Conservation (phyloP, 2,888 invertebrate genomes). For the Clostera curtula region DNA sequence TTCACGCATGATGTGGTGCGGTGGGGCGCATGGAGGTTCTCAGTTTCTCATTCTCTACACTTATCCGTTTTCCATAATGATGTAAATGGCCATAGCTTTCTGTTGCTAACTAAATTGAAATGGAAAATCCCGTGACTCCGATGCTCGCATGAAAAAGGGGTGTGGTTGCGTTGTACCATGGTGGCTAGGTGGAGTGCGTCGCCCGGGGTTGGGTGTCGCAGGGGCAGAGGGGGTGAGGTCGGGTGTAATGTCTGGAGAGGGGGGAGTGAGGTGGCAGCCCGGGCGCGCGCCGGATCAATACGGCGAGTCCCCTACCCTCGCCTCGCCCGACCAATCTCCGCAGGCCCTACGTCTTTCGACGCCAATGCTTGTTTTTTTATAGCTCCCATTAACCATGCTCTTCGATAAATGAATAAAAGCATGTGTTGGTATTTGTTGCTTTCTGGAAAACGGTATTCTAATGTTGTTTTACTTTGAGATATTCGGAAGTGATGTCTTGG, state of each 20-base stretch:
- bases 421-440: constrained; percentile 47
- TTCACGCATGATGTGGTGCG: constrained; percentile 7
- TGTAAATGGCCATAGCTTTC: constrained; percentile 23
- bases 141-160: constrained; percentile 61
- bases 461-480: constrained; percentile 20
- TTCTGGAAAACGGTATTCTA: constrained; percentile 18
- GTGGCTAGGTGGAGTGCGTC: constrained; percentile 40
- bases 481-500: no score
- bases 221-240: constrained; percentile 39
- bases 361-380: constrained; percentile 70
- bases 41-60: constrained; percentile 11
- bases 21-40: constrained; percentile 4
- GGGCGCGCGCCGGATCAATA: constrained; percentile 54
- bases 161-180: constrained; percentile 61
- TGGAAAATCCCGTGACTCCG: constrained; percentile 71
- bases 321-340: constrained; percentile 62
- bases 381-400: constrained; percentile 64
- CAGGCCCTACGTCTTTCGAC: constrained; percentile 71
- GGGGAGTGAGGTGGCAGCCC: constrained; percentile 26
- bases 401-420: constrained; percentile 67
- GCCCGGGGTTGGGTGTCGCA: constrained; percentile 34
- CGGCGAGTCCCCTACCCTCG: constrained; percentile 50
- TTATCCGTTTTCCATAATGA: constrained; percentile 22
- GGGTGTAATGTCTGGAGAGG: constrained; percentile 57
- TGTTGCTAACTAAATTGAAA: constrained; percentile 59